Evolutionary conservation across 1,140 invertebrate species (phyloP), one percentile per base, ranked within the genome.

Genomic region (Arion vulgaris): DNA sequence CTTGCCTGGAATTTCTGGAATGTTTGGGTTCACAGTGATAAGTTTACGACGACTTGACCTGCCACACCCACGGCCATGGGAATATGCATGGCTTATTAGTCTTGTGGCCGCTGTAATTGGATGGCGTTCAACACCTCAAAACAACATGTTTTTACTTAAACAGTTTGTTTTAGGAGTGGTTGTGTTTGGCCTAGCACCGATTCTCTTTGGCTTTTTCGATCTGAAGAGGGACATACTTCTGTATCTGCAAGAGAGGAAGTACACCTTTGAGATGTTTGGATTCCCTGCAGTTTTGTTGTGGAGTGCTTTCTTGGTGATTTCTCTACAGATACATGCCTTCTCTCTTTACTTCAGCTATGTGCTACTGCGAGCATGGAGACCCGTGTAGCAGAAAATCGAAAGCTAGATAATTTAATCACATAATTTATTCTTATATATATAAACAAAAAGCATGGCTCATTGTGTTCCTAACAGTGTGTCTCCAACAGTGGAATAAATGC

Each of bases 51-150:
- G 86, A 11, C 87, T 87, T 87, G 87, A 87, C 80, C 66, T 89
- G 17, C 88, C 88, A 41, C 86, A 86, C 45, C 87, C 88, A 23
- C 84, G 87, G 36, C 84, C 87, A 0, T 99, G 98, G 97, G 97
- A 99, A 93, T 99, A 97, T 91, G 94, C 97, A 85, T 99, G 98
- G 98, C 95, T 96, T 85, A 93, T 95, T 5, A 98, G 97, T 86
- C 92, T 98, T 77, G 91, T 97, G n/a, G 94, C 96, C 57, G 96
- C 96, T 66, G 95, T 98, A 90, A 90, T 98, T 39, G 97, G 96
- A n/a, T 93, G 98, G 38, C 95, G 96, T 53, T 96, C 97, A 32
- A 95, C 97, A 85, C 95, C 96, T 86, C 95, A 94, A 85, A 99
- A 98, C 92, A 95, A 95, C 88, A 94, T 96, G 49, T 93, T 94